phyloP scores from a whole-genome alignment of 1,140 invertebrate genomes.

The Drosophila seguyi region DNA sequence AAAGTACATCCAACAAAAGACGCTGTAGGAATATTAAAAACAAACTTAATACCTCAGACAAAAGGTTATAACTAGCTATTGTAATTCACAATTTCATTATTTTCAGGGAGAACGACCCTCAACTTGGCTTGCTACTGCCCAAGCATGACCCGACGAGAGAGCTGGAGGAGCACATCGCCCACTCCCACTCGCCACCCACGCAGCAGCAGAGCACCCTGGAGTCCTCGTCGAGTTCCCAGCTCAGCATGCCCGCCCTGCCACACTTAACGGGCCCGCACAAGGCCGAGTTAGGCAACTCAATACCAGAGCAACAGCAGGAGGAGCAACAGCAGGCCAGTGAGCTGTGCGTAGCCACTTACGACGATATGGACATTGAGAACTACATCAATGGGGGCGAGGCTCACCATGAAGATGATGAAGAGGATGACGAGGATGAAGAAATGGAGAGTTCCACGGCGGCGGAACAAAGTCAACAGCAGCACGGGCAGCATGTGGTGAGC shows the following conservation, averaged over 20 bases:
- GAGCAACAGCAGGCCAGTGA: slow-evolving; percentile 60
- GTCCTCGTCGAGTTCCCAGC: slow-evolving; percentile 50
- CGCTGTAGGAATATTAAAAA: slow-evolving; percentile 53
- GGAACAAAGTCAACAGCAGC: slow-evolving; percentile 44
- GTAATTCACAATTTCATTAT: neutral
- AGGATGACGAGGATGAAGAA: slow-evolving; percentile 69
- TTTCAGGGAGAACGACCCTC: slow-evolving; percentile 63
- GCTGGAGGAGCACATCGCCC: slow-evolving; percentile 65
- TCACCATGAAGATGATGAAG: slow-evolving; percentile 53
- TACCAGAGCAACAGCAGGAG: slow-evolving; percentile 52
- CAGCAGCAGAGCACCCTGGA: slow-evolving; percentile 52
- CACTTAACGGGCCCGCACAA: slow-evolving; percentile 68
- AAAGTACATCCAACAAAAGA: slow-evolving; percentile 79
- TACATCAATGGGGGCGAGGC: slow-evolving; percentile 79
- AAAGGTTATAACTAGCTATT: too few species aligned
- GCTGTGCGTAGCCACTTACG: slow-evolving; percentile 68
- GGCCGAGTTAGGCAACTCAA: slow-evolving; percentile 29
- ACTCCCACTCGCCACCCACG: slow-evolving; percentile 51
- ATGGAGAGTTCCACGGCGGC: slow-evolving; percentile 51
- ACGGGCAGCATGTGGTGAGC: slow-evolving; percentile 57
- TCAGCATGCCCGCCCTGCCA: slow-evolving; percentile 62
- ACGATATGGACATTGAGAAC: slow-evolving; percentile 82
- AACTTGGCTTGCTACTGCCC: slow-evolving; percentile 62
- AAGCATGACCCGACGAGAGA: slow-evolving; percentile 60
- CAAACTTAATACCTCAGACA: neutral